Evolutionary conservation across 2,888 invertebrate species (phyloP), one percentile per base, ranked within the genome.

Genomic region (Zonitis immaculata): DNA sequence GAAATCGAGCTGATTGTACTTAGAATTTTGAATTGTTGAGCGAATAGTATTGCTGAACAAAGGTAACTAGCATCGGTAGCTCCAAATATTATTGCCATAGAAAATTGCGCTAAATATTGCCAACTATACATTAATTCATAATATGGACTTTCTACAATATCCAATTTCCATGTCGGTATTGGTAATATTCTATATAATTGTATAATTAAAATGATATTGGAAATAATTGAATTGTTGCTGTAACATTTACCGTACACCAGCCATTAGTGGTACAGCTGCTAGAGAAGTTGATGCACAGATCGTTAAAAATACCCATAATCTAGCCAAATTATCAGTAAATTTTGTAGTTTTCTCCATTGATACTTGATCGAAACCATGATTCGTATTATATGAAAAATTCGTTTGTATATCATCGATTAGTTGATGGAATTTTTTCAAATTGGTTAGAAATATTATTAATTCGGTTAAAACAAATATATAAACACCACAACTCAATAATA

Each of bases 11-110:
- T n/a, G 4, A 12, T 9, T 25, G 2, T n/a, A 44, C 44, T 16
- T n/a, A 44, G 11, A 44, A 44, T n/a, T n/a, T 44, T 44, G 25
- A 44, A 44, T 27, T 44, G 44, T n/a, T 44, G 44, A 1, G 44
- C 44, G 1, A 44, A 16, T n/a, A 44, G 16, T 27, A 27, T 3
- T 3, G 44, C 14, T 7, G 11, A 26, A 27, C 44, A 44, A n/a
- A 44, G n/a, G n/a, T 44, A 44, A 14, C 25, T 25, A 16, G 25
- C 27, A n/a, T 44, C 44, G 6, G 44, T 26, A 3, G 20, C 44
- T 1, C 44, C 44, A 11, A 26, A 27, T 7, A 22, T 27, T 7
- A 14, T 16, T 5, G 12, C 44, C 44, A 44, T 44, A 14, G 1
- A 8, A 5, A n/a, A 8, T 25, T 44, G 44, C 4, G n/a, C 27